Evolutionary conservation across 2,113 vertebrate species (phyloP), one percentile per base, ranked within the genome.

Genomic region (Acrocephalus kingi): DNA sequence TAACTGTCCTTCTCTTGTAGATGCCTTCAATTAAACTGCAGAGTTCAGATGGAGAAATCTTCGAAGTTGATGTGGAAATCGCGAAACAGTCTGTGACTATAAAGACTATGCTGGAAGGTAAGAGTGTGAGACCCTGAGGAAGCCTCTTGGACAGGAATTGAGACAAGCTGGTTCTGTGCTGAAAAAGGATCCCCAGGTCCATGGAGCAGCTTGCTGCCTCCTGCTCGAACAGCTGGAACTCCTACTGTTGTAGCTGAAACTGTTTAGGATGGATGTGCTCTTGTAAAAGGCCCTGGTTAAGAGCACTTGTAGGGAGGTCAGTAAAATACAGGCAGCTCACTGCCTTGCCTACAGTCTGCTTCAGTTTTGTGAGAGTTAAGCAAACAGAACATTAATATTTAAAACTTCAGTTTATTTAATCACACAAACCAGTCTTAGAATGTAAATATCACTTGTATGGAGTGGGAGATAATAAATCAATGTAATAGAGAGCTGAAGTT

Each of bases 101-200:
- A 94, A 99, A 99, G 97, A 99, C 99, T 30, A 99, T 99, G 99
- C 97, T 99, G 91, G 99, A 99, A 99, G 99, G 99, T 99, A 98
- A 98, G 77, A 97, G 63, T 4, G 4, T 1, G 33, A 30, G 55
- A 35, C 48, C 43, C 33, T 27, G 62, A 43, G 75, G 30, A 71
- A 43, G 33, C 25, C 30, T 61, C 61, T 55, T 37, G 74, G 20
- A 15, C 25, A 63, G 76, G 33, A 59, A 5, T 35, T 89, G 79
- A 63, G 66, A 25, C 31, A 49, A 25, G 48, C 27, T 21, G 28
- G 13, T 63, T 1, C 35, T 67, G 30, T 43, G 54, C 87, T 88
- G 82, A 7, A 15, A 24, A 27, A 71, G 30, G 15, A 27, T 87
- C 78, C 30, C 49, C 51, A 54, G 62, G 28, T 6, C 75, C 56